phyloP scores from a whole-genome alignment of 2,113 vertebrate species.

The Sclerurus mexicanus region DNA sequence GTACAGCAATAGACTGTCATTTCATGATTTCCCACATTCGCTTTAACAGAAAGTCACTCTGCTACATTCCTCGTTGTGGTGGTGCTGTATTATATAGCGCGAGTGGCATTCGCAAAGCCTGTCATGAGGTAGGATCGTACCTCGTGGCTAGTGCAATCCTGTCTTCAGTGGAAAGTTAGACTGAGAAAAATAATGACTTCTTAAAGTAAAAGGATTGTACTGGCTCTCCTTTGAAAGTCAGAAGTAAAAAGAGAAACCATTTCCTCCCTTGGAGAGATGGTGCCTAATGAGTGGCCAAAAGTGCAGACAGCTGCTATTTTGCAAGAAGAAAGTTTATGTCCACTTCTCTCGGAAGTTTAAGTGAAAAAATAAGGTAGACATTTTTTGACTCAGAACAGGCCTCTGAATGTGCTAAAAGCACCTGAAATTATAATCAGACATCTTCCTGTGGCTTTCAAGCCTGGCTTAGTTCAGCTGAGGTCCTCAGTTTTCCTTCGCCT shows the following conservation, averaged over 20 bases:
- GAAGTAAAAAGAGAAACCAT: not conserved
- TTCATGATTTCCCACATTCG: slow-evolving; percentile 30
- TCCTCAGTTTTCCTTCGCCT: slow-evolving; percentile 15
- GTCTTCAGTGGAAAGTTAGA: not conserved
- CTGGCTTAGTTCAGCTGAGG: not conserved
- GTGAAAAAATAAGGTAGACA: not conserved
- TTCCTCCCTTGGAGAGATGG: not conserved
- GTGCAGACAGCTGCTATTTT: not conserved
- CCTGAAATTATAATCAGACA: not conserved
- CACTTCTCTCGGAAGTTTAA: not conserved
- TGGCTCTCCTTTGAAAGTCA: not conserved
- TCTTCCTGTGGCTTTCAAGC: not conserved
- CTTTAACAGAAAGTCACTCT: slow-evolving; percentile 48
- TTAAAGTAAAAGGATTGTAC: not conserved
- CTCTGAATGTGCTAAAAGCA: not conserved
- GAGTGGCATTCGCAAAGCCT: not conserved
- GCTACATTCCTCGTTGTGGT: slow-evolving; percentile 51
- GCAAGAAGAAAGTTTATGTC: not conserved
- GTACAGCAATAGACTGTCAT: not conserved
- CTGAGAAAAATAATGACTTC: not conserved
- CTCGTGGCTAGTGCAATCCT: not conserved
- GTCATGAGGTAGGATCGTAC: slow-evolving; percentile 2
- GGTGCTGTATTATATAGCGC: not conserved
- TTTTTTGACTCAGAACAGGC: not conserved
- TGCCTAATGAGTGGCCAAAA: not conserved